Conservation (phyloP, 2,888 invertebrate species). For the Merodon equestris region DNA sequence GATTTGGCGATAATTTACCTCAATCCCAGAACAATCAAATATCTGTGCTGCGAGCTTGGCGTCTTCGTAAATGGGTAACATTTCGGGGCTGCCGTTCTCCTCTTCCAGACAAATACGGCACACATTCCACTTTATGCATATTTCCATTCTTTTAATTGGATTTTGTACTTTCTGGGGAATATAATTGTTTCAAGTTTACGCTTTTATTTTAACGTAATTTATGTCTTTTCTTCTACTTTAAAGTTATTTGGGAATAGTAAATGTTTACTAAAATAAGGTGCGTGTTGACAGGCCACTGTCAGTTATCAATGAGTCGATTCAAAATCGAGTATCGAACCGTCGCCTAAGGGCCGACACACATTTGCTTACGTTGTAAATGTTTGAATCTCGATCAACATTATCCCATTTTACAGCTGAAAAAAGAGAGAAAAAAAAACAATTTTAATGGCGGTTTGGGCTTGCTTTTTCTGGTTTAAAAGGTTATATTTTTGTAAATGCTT, state of each 20-base stretch:
- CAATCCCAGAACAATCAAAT: slow-evolving; percentile 69
- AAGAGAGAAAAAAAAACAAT: no score
- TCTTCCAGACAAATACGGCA: slow-evolving; percentile 73
- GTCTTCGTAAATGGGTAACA: slow-evolving; percentile 67
- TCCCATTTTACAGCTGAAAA: no score
- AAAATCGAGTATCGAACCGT: slow-evolving; percentile 45
- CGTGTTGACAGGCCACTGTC: not conserved
- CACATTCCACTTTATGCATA: slow-evolving; percentile 75
- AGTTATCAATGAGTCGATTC: slow-evolving; percentile 12
- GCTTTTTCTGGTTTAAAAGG: no score
- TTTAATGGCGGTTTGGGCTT: no score
- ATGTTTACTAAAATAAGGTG: slow-evolving; percentile 53
- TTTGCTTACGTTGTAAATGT: no score
- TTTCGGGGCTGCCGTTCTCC: slow-evolving; percentile 46
- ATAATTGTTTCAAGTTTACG: not conserved
- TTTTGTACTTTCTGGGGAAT: slow-evolving; percentile 10
- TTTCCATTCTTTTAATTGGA: slow-evolving; percentile 71
- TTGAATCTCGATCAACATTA: no score
- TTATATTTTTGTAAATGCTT: no score
- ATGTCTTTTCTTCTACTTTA: not conserved
- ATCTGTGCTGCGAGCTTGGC: slow-evolving; percentile 68
- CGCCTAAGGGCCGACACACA: no score
- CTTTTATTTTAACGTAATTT: not conserved
- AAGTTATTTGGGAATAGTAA: not conserved
- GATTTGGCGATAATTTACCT: slow-evolving; percentile 37